Evolutionary conservation across 2,888 invertebrate genomes (phyloP).

Genomic region (Elmis aenea): DNA sequence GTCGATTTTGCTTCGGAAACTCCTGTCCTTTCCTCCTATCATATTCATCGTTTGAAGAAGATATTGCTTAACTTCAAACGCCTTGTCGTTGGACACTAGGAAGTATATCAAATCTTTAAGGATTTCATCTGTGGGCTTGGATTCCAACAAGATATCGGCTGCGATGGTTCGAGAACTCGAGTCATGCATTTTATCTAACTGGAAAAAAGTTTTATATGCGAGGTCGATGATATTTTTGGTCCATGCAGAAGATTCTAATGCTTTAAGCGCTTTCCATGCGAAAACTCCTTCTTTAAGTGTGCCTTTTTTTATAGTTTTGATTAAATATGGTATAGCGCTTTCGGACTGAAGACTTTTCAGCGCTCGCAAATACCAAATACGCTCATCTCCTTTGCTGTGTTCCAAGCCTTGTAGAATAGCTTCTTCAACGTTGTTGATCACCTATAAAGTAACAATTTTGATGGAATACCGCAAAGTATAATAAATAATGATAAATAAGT

Average conservation of each 20-base stretch:
- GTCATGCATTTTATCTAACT: conserved; percentile 55
- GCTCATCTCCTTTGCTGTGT: conserved; percentile 50
- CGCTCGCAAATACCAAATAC: conserved; percentile 58
- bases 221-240: conserved; percentile 44
- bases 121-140: conserved; percentile 52
- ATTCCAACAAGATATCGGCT: conserved; percentile 62
- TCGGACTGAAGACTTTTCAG: conserved; percentile 64
- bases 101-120: conserved; percentile 52
- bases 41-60: conserved; percentile 58
- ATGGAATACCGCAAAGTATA: no score
- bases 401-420: conserved; percentile 40
- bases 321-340: conserved; percentile 55
- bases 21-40: conserved; percentile 50
- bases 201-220: conserved; percentile 57
- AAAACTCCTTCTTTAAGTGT: conserved; percentile 54
- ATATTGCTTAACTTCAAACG: conserved; percentile 63
- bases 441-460: no score
- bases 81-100: conserved; percentile 47
- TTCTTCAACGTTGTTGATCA: conserved; percentile 41
- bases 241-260: conserved; percentile 47
- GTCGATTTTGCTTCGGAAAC: conserved; percentile 44
- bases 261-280: conserved; percentile 63
- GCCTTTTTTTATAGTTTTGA: conserved; percentile 52
- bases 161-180: conserved; percentile 67
- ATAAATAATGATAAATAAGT: conserved; percentile 15